Evolutionary conservation across 2,797 vertebrate genomes (phyloP).

Genomic region (Enteromius mattozi): DNA sequence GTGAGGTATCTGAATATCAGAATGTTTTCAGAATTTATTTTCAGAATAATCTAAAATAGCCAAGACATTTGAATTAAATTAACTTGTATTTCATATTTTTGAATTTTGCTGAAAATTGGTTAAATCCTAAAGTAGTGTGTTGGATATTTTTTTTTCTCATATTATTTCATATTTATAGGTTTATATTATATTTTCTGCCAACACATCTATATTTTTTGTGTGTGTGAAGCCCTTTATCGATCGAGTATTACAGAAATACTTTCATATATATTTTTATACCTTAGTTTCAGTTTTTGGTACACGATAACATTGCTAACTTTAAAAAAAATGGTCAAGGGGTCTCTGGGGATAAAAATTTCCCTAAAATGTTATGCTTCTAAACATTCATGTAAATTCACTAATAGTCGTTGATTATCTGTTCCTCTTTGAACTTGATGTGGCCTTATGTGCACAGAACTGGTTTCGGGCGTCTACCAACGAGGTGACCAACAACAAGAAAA

Average conservation of each 20-base stretch:
- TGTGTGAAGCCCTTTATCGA: not conserved
- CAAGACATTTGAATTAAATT: not conserved
- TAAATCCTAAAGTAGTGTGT: not conserved
- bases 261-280: not conserved
- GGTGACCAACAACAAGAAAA: constrained; percentile 81
- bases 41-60: not conserved
- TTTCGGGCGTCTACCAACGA: constrained; percentile 87
- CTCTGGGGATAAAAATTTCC: not conserved
- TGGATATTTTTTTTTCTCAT: not conserved
- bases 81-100: not conserved
- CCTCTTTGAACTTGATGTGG: not conserved
- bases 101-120: not conserved
- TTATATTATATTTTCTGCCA: not conserved
- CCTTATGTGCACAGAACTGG: constrained; percentile 86
- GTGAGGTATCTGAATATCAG: not conserved
- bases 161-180: not conserved
- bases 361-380: not conserved
- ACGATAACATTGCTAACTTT: not conserved
- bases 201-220: not conserved
- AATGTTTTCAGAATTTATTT: not conserved
- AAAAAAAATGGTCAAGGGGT: not conserved
- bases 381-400: not conserved
- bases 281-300: not conserved
- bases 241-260: not conserved
- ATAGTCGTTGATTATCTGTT: not conserved